These are phyloP conservation scores for Zeus faber DNA, from an alignment of 2,113 vertebrate species.

Conservation along the genomic window DNA sequence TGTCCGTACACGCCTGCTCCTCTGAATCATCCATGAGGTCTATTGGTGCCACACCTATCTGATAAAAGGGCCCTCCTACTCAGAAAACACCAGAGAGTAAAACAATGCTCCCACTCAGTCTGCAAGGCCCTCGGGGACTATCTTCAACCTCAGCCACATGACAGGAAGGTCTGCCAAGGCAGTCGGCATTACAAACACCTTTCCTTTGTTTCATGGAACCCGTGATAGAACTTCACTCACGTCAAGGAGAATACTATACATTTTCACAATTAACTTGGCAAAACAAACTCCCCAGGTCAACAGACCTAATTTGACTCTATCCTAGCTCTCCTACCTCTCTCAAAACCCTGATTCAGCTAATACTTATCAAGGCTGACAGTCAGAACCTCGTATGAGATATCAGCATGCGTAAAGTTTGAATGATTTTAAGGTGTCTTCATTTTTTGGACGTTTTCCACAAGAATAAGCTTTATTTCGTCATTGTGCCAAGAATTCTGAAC, in stretches of 20 bases:
- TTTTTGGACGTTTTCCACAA: not conserved
- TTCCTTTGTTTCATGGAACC: slow-evolving; percentile 16
- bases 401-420: too few species aligned
- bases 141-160: slow-evolving; percentile 39
- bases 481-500: not conserved
- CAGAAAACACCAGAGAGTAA: slow-evolving; percentile 51
- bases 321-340: too few species aligned
- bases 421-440: not conserved
- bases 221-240: too few species aligned
- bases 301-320: too few species aligned
- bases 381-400: too few species aligned
- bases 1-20: slow-evolving; percentile 62
- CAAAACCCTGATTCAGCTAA: too few species aligned
- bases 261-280: too few species aligned
- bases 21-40: slow-evolving; percentile 70
- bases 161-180: slow-evolving; percentile 17
- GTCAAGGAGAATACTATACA: too few species aligned
- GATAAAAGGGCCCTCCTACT: slow-evolving; percentile 61
- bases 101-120: slow-evolving; percentile 62
- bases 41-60: slow-evolving; percentile 60
- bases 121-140: slow-evolving; percentile 45
- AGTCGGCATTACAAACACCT: slow-evolving; percentile 6
- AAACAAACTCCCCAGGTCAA: too few species aligned
- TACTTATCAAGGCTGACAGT: too few species aligned
- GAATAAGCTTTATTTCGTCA: not conserved